Conservation (phyloP, 2,888 invertebrate genomes). For the Griposia aprilina region DNA sequence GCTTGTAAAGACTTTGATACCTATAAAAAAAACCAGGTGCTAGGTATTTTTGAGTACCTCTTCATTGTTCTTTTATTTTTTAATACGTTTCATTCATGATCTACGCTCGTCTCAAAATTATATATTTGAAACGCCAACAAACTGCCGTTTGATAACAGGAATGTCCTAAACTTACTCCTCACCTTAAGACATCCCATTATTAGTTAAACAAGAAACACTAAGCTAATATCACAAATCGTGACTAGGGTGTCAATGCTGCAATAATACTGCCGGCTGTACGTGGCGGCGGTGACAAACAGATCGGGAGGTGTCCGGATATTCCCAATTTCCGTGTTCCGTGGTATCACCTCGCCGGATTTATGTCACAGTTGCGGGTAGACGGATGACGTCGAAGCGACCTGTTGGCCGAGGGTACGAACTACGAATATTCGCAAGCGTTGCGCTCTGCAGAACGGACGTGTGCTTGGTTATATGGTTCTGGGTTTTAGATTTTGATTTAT, state of each 20-base stretch:
- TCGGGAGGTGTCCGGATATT: constrained; percentile 79
- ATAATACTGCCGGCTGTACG: constrained; percentile 71
- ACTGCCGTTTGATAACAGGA: not conserved
- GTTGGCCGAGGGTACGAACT: constrained; percentile 61
- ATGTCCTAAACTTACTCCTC: constrained; percentile 24
- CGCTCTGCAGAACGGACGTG: constrained; percentile 32
- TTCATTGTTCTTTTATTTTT: not conserved
- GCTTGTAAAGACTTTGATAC: not conserved
- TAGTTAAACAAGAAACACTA: constrained; percentile 62
- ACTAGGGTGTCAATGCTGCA: constrained; percentile 73
- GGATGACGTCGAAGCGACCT: constrained; percentile 68
- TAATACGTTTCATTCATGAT: not conserved
- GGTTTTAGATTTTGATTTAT: constrained; percentile 35
- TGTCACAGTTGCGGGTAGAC: constrained; percentile 72
- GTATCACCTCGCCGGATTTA: constrained; percentile 74
- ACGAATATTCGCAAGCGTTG: constrained; percentile 63
- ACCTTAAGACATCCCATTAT: constrained; percentile 56
- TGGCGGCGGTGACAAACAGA: constrained; percentile 79
- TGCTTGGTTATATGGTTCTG: constrained; percentile 23
- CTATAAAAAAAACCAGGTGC: not conserved
- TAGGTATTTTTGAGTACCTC: not conserved
- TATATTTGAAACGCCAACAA: not conserved
- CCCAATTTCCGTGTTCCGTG: constrained; percentile 81
- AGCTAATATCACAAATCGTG: constrained; percentile 72
- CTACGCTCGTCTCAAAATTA: not conserved